Conservation (phyloP, 2,797 vertebrate genomes). For the Gorsachius magnificus region DNA sequence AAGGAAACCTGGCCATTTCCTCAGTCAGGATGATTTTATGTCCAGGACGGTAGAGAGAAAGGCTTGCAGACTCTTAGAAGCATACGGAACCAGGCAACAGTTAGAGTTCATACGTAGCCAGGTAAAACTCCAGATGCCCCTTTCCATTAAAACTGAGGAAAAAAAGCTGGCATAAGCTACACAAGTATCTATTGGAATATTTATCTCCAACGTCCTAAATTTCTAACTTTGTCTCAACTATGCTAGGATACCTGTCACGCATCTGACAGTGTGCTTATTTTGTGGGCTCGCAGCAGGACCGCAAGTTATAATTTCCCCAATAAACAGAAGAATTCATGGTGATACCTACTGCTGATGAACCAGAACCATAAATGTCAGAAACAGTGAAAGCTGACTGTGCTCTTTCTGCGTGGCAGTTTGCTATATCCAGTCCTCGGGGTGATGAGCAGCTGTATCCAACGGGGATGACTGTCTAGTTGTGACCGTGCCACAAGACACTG, state of each 20-base stretch:
- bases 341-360: background rate
- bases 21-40: background rate
- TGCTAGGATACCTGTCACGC: background rate
- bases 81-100: background rate
- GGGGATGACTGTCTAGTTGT: background rate
- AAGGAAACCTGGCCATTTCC: background rate
- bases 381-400: accelerated
- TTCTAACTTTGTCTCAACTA: background rate
- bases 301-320: background rate
- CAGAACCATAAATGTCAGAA: background rate
- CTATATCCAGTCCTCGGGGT: background rate
- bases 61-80: background rate
- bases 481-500: background rate
- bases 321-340: background rate
- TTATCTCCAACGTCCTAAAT: background rate
- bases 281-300: background rate
- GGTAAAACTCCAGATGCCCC: background rate
- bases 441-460: background rate
- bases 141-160: background rate
- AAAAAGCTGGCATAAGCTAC: background rate
- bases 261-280: background rate
- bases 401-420: background rate
- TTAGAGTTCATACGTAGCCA: background rate
- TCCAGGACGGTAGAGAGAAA: background rate
- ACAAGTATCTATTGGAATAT: background rate